These are phyloP conservation scores for Argyrosomus japonicus DNA, from an alignment of 2,113 vertebrate species.

Conservation along the genomic window DNA sequence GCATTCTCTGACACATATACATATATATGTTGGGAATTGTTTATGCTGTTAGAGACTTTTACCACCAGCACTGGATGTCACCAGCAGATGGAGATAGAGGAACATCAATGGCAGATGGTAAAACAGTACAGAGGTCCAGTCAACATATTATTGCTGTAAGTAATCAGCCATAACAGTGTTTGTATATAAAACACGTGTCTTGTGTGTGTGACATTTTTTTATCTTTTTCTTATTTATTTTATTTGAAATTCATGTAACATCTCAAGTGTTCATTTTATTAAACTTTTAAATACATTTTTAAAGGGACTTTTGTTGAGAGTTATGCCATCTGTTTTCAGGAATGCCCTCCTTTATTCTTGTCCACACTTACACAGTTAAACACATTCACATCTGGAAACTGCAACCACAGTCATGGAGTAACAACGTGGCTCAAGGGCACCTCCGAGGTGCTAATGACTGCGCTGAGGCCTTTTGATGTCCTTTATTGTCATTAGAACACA, in stretches of 20 bases:
- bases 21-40: background rate
- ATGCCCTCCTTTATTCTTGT: background rate
- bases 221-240: background rate
- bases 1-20: background rate
- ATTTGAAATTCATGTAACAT: background rate
- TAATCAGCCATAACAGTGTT: background rate
- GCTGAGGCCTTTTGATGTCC: background rate
- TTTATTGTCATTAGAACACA: background rate
- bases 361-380: background rate
- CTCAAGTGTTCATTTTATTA: too few relatives aligned
- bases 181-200: background rate
- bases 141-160: background rate
- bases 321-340: background rate
- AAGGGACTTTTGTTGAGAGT: background rate
- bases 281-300: background rate
- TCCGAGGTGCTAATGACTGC: background rate
- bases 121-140: background rate
- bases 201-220: background rate
- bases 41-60: background rate
- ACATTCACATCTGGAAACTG: background rate
- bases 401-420: background rate
- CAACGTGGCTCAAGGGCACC: background rate
- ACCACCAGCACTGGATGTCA: background rate
- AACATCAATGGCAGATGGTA: background rate
- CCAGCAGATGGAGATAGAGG: constrained; percentile 69